phyloP scores from a whole-genome alignment of 2,797 vertebrate genomes.

The Margarornis squamiger region DNA sequence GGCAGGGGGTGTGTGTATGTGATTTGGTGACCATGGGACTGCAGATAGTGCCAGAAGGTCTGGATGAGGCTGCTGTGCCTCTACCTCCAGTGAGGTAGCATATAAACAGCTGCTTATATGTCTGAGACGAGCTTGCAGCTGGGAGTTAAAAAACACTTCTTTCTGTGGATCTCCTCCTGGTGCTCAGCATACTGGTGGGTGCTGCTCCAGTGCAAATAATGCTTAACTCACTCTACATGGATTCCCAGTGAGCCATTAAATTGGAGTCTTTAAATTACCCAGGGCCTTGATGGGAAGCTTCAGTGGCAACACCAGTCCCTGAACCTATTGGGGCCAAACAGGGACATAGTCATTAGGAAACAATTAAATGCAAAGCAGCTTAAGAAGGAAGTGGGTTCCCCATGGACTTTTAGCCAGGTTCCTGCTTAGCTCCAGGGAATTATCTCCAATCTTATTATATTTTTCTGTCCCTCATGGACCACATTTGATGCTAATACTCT shows the following conservation, averaged over 20 bases:
- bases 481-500: slow-evolving; percentile 8
- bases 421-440: slow-evolving; percentile 30
- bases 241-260: not conserved
- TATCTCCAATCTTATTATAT: slow-evolving; percentile 3
- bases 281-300: not conserved
- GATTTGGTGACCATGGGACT: not conserved
- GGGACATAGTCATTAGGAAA: slow-evolving; percentile 44
- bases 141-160: not conserved
- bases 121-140: not conserved
- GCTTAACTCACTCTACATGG: not conserved
- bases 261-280: not conserved
- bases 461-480: slow-evolving; percentile 7
- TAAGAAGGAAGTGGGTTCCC: slow-evolving; percentile 37
- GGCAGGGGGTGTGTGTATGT: not conserved
- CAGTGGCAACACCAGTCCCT: not conserved
- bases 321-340: slow-evolving; percentile 8
- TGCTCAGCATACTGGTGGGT: not conserved
- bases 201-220: not conserved
- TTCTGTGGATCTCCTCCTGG: not conserved
- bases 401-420: slow-evolving; percentile 30
- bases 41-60: not conserved
- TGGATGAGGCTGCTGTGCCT: not conserved
- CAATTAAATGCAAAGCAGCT: slow-evolving; percentile 56
- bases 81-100: not conserved
- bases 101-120: not conserved